Evolutionary conservation across 2,888 invertebrate genomes (phyloP), one percentile per base, ranked within the genome.

Genomic region (Protula sp.): DNA sequence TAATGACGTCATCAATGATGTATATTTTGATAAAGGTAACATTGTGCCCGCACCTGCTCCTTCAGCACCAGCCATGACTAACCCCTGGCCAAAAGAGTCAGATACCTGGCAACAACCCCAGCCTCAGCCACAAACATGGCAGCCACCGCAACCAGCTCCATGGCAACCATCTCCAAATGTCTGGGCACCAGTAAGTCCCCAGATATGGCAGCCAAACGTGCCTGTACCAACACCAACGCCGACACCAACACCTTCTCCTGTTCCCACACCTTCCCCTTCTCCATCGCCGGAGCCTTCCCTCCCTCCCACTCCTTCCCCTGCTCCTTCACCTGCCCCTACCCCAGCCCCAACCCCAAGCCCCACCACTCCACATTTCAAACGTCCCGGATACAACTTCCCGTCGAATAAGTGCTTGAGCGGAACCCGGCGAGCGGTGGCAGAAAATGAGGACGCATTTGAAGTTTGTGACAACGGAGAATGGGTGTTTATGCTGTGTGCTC

Each of bases 371-470:
- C 54, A 4, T 30, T 2, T 9, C 19, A 54, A 14, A 14, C 2
- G 14, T 2, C 26, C 2, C 9, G 38, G 9, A 38, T 19, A 38
- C 19, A 9, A 9, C 9, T 38, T 38, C 38, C 38, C 38, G n/a
- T n/a, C n/a, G 19, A 19, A 38, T 38, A 38, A 38, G 38, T 38
- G 38, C 38, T 3, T 30, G 5, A 9, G 5, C 9, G 27, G 53
- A n/a, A 26, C 26, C 54, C 24, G 30, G 30, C 67, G 50, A 9
- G 9, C 50, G 5, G 50, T 50, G 5, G 14, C 9, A 5, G 50
- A 22, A 4, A 50, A 50, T 26, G 5, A 72, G 86, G 56, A 56
- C 28, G 29, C 24, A 4, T 56, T 30, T 24, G 56, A 56, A 29
- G 30, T 56, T 27, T 56, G 56, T 29, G 56, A 56, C 56, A 47